A percentile compares a stretch with the other conserved stretches of the same genome.
Conservation (phyloP, 2,888 invertebrate species). For the Colletes collaris region DNA sequence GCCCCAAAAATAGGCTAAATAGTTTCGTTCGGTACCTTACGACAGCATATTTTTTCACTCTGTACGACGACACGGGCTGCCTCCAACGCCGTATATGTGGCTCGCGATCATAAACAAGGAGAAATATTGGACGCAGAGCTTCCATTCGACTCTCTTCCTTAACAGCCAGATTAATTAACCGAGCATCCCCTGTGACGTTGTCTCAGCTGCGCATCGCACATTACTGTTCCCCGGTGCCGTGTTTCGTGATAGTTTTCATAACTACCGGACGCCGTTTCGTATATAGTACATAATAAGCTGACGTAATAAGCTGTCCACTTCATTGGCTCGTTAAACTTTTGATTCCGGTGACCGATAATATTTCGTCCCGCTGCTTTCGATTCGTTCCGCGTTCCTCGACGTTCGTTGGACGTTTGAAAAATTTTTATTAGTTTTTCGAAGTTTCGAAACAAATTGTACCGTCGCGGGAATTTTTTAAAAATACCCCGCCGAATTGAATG, state of each 20-base stretch:
- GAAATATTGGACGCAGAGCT: conserved; percentile 30
- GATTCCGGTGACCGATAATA: no score
- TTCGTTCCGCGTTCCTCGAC: no score
- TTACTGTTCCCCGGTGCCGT: not conserved
- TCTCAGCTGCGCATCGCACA: not conserved
- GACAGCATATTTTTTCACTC: conserved; percentile 23
- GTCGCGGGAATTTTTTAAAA: no score
- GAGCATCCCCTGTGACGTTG: conserved; percentile 13
- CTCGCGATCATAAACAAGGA: conserved; percentile 27
- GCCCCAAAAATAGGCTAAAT: conserved; percentile 47
- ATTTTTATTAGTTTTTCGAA: no score
- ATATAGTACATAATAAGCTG: no score
- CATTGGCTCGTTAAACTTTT: no score
- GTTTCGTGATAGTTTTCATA: conserved; percentile 2
- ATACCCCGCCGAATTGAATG: not conserved
- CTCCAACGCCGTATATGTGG: not conserved
- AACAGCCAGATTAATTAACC: conserved; percentile 39
- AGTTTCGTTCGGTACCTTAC: conserved; percentile 31
- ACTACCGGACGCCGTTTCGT: not conserved
- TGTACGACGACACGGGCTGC: not conserved
- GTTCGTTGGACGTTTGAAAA: no score
- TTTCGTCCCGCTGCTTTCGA: no score
- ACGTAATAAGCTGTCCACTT: no score
- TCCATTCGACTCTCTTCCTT: not conserved
- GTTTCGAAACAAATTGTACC: no score